Evolutionary conservation across 2,888 invertebrate species (phyloP), one percentile per base, ranked within the genome.

Genomic region (Caenorhabditis sp.): DNA sequence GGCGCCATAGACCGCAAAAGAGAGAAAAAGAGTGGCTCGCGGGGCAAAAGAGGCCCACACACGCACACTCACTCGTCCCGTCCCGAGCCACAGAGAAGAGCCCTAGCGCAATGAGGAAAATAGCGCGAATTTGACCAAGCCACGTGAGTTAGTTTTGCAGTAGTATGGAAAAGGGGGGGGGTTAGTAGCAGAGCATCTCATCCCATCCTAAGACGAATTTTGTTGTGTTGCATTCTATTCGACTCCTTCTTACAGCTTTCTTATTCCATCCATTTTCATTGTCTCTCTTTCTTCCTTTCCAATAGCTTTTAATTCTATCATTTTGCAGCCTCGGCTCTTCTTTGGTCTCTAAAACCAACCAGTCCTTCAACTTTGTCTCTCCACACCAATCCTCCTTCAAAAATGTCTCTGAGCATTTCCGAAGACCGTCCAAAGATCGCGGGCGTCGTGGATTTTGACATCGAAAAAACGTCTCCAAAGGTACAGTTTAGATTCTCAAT

Each of bases 241-340:
- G n/a, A n/a, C n/a, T 20, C 44, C 22, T 18, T 40, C 51, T 55
- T 37, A 22, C n/a, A 35, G 24, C 47, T 62, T 5, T 47, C 44
- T 44, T 9, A 32, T 20, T 15, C 37, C 5, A 11, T 24, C 35
- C 50, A 35, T 69, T n/a, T 58, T 47, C 20, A 32, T 18, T 56
- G 37, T 53, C 61, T 37, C 50, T 53, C 22, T n/a, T 55, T 22
- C 51, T 26, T 55, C 18, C 32, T 47, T 28, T 40, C 20, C 5
- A 28, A 24, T 11, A 9, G 20, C 9, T 13, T 28, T 22, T 56
- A n/a, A 56, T 51, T 47, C 11, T 5, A 47, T 47, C 18, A 32
- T 32, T 58, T 82, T 82, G 56, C 81, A 82, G 81, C 81, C 81
- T 78, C 77, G 81, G 81, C 81, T 82, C 81, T 60, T 64, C 64